Evolutionary conservation across 1,140 invertebrate genomes (phyloP), one percentile per base, ranked within the genome.

Genomic region (Neuroterus valhalla): DNA sequence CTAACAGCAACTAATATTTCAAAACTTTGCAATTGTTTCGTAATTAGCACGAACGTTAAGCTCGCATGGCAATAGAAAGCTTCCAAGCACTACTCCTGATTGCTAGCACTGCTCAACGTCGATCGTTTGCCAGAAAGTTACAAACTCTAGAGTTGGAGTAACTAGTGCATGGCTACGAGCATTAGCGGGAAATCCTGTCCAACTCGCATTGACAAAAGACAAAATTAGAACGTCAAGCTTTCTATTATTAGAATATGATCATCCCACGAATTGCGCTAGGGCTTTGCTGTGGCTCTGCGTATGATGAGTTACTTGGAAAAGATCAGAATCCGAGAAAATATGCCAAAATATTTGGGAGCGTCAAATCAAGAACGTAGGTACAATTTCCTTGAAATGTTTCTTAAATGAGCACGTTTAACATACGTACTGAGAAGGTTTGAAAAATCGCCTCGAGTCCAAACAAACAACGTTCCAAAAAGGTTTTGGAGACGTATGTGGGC

Each of bases 1-100:
- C 23, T 62, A 26, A 11, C 3, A 11, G 19, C 14, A 62, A 62
- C 14, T 62, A 23, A 62, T 62, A 62, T 62, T 62, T 62, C 55
- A 62, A 62, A 62, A 62, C 55, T 62, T 38, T n/a, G 26, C 26
- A 14, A 62, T 62, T 62, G 55, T 62, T 62, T 62, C 55, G 26
- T 62, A 62, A 62, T 62, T 62, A 62, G 55, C 31, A 62, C 23
- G 55, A 62, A 62, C 52, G 52, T 55, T 62, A 62, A 62, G 55
- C 55, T 62, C 23, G 55, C 26, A 62, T 62, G 55, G 23, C 55
- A 62, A 26, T 62, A 62, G 23, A 62, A 62, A 62, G 55, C 55
- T 62, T 62, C 23, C 12, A 62, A 21, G 55, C 55, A 62, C 55
- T 62, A 62, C 21, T 62, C 55, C 31, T 62, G 55, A 62, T 62